Evolutionary conservation across 1,140 invertebrate genomes (phyloP).

Genomic region (Trachymyrmex cornetzi): DNA sequence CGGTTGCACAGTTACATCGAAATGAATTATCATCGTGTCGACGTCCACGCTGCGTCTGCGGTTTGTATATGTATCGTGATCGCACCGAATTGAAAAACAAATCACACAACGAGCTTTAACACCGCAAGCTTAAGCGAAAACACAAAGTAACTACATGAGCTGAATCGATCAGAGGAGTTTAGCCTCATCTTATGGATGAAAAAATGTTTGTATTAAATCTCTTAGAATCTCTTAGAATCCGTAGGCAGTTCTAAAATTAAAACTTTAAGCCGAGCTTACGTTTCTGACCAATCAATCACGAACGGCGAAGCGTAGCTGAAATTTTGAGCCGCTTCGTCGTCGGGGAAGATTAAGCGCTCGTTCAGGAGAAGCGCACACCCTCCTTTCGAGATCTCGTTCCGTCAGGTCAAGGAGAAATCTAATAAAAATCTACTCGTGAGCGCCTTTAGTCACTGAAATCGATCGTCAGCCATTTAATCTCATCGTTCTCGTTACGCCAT

Average conservation of each 20-base stretch:
- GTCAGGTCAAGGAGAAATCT: slow-evolving; percentile 45
- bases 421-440: slow-evolving; percentile 35
- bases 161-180: slow-evolving; percentile 11
- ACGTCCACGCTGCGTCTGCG: background rate
- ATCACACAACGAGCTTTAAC: slow-evolving; percentile 19
- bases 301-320: slow-evolving; percentile 22
- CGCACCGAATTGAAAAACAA: slow-evolving; percentile 34
- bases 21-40: slow-evolving; percentile 51
- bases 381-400: slow-evolving; percentile 34
- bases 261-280: slow-evolving; percentile 35
- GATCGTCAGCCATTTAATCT: slow-evolving; percentile 37
- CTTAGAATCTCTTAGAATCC: slow-evolving; percentile 45
- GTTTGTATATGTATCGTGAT: background rate
- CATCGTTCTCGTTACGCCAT: slow-evolving; percentile 4
- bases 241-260: slow-evolving; percentile 31
- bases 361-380: slow-evolving; percentile 10
- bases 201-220: slow-evolving; percentile 53
- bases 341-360: slow-evolving; percentile 38
- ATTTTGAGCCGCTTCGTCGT: slow-evolving; percentile 52
- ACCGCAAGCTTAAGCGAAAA: background rate
- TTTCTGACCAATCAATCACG: slow-evolving; percentile 54
- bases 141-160: background rate
- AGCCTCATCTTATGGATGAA: slow-evolving; percentile 17
- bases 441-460: slow-evolving; percentile 32
- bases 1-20: slow-evolving; percentile 23